Evolutionary conservation across 2,888 invertebrate genomes (phyloP).

Genomic region (Acleris sparsana): DNA sequence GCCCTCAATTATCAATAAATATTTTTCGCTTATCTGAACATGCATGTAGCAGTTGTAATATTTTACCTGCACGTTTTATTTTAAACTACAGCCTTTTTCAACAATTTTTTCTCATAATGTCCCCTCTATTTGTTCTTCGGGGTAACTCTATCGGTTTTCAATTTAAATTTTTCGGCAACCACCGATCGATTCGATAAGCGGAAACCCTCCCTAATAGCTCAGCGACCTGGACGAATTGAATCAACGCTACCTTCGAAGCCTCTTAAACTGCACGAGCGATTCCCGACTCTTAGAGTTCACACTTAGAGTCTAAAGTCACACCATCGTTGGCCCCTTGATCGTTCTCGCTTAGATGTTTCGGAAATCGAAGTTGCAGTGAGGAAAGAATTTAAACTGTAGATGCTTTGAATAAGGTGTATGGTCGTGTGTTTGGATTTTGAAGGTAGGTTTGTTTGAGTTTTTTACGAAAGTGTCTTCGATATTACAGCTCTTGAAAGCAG

Average conservation of each 20-base stretch:
- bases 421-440: background rate
- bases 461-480: slow-evolving; percentile 32
- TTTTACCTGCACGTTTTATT: too few relatives aligned
- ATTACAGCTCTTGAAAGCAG: slow-evolving; percentile 18
- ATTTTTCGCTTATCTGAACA: too few relatives aligned
- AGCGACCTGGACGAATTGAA: slow-evolving; percentile 47
- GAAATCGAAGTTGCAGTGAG: slow-evolving; percentile 23
- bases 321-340: background rate
- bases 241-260: slow-evolving; percentile 40
- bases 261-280: slow-evolving; percentile 25
- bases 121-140: slow-evolving; percentile 5
- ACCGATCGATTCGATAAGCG: slow-evolving; percentile 37
- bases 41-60: too few relatives aligned
- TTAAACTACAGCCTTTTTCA: background rate
- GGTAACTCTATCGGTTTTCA: slow-evolving; percentile 26
- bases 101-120: background rate
- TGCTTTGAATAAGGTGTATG: background rate
- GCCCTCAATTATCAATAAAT: too few relatives aligned
- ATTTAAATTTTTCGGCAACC: slow-evolving; percentile 37
- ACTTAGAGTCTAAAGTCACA: slow-evolving; percentile 4
- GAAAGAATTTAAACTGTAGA: background rate
- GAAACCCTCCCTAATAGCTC: slow-evolving; percentile 44
- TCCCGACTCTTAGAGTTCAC: slow-evolving; percentile 18
- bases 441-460: slow-evolving; percentile 25
- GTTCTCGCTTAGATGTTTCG: slow-evolving; percentile 11